Base-by-base conservation (phyloP, 2,888 invertebrate species). In the Sminthurides aquaticus region DNA sequence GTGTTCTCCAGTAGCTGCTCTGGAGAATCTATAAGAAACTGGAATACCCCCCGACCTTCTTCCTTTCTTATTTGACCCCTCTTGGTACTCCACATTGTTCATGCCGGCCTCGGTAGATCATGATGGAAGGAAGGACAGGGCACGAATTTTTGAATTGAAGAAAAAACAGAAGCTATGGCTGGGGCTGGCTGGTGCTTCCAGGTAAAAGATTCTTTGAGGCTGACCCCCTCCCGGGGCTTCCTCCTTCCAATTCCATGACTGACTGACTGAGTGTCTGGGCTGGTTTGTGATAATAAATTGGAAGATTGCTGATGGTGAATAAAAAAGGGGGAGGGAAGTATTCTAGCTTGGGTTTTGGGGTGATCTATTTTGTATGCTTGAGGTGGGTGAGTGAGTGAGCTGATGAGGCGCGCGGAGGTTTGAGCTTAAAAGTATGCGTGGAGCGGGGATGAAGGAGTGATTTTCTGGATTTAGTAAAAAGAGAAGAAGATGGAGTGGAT, bases 341-440 rank as follows among this genome's bases (percentile, higher is more conserved):
- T n/a, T n/a, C n/a, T n/a, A n/a, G n/a, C n/a, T n/a, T n/a, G n/a
- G n/a, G n/a, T n/a, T n/a, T n/a, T 61, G 70, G 70, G 73, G 74
- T 74, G 74, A 74, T 71, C 74, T 74, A 74, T 71, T 74, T 74
- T 72, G 72, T 74, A 74, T 74, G 70, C 74, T 71, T 68, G 68
- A 71, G 68, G 71, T 67, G 67, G 70, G 68, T 67, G 70, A 71
- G 63, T 60, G 61, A 63, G 64, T 59, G 58, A 63, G 52, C 57
- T 55, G 65, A 61, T 60, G 60, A 55, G 56, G 58, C 8, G 43
- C 43, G 15, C 43, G 43, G n/a, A 34, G 5, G 43, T 15, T 34
- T 15, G 52, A 52, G 52, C 52, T 20, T 52, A 8, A 15, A 52
- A 20, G 22, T 20, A 8, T 15, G 18, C 52, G 5, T 22, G 15